Evolutionary conservation across 2,797 vertebrate species (phyloP), one percentile per base, ranked within the genome.

Genomic region (Gila robusta): DNA sequence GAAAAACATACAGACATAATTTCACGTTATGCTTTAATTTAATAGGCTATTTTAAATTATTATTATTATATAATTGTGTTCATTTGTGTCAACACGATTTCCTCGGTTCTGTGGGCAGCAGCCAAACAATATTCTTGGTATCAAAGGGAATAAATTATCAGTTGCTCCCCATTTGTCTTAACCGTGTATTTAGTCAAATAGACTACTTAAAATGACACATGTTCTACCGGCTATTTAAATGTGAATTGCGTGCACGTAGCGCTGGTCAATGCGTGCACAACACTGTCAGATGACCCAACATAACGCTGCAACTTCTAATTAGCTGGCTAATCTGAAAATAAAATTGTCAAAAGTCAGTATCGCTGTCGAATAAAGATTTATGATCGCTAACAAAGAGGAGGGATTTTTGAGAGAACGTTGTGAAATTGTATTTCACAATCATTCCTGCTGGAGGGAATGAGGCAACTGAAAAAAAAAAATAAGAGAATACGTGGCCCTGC

Each of bases 291-390:
- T 79, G 64, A 79, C 66, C 66, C 49, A 23, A 44, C 76, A n/a
- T 59, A 79, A 72, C 10, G 66, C 21, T 49, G 74, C 11, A 62
- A 79, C 37, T 85, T 85, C 52, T 79, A 85, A 85, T 85, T 79
- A 85, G 76, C 66, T 23, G 21, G 17, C 26, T 59, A 70, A 35
- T 80, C 39, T 64, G 28, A 47, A 59, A 72, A 72, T 62, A 72
- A 49, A 26, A 69, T 77, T 14, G 41, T 64, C 41, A 39, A 77
- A 83, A 66, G 47, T 73, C 41, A 32, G 44, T 54, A 23, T 54
- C 49, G 6, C 44, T 52, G 78, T 80, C 59, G 6, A 80, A 80
- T 12, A 26, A 59, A 54, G 16, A 37, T 84, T 9, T 41, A 56
- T 70, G n/a, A 59, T 19, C 49, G 26, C n/a, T 59, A 56, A 85